phyloP scores from a whole-genome alignment of 2,797 vertebrate genomes.

The Gymnoscopelus microlampas region DNA sequence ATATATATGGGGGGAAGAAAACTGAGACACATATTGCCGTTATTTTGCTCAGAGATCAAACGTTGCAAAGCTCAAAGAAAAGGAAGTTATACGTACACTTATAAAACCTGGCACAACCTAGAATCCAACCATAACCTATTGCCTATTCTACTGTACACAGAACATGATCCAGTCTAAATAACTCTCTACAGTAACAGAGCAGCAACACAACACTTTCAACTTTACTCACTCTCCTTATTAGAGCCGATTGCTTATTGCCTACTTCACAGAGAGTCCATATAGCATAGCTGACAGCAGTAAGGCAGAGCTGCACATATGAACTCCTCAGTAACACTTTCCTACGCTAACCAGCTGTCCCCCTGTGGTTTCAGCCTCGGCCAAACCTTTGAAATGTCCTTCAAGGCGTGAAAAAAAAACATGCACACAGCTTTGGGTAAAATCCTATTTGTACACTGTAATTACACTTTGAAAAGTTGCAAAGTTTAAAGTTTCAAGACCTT shows the following conservation, averaged over 20 bases:
- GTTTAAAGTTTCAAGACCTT: constrained; percentile 78
- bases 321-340: constrained; percentile 76
- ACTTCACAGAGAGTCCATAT: constrained; percentile 71
- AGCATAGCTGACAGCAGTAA: constrained; percentile 75
- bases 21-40: neutral
- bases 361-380: constrained; percentile 76
- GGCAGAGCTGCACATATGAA: constrained; percentile 70
- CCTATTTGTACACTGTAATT: constrained; percentile 81
- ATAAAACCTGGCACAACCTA: constrained; percentile 21
- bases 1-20: too few species aligned
- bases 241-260: constrained; percentile 70
- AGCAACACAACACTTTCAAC: constrained; percentile 72
- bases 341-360: constrained; percentile 79
- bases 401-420: constrained; percentile 73
- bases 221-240: constrained; percentile 74
- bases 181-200: constrained; percentile 47
- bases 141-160: constrained; percentile 34
- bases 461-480: constrained; percentile 80
- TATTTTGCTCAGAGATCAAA: neutral
- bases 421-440: constrained; percentile 79
- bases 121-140: constrained; percentile 28
- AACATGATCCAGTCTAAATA: constrained; percentile 41
- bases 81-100: constrained; percentile 29
- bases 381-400: constrained; percentile 83
- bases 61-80: neutral